Percentiles rank a stretch among this genome's conserved stretches.
Evolutionary conservation across 2,797 vertebrate genomes (phyloP).

Genomic region (Eutrigla gurnardus): DNA sequence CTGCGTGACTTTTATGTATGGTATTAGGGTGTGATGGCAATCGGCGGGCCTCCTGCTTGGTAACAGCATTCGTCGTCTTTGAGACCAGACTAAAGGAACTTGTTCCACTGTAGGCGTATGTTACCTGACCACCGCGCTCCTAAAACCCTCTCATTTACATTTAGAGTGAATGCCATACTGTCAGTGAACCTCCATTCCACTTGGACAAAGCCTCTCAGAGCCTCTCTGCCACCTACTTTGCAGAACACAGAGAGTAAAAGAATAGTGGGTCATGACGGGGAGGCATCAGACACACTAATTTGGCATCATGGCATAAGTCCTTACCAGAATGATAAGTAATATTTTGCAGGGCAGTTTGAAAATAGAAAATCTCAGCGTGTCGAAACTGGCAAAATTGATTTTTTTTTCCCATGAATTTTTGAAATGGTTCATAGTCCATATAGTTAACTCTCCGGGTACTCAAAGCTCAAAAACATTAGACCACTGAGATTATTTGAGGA

Average conservation of each 20-base stretch:
- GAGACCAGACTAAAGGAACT: conserved; percentile 65
- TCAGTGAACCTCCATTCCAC: conserved; percentile 70
- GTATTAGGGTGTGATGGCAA: conserved; percentile 44
- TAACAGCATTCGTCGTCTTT: conserved; percentile 74
- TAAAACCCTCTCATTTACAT: conserved; percentile 87
- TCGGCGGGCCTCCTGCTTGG: conserved; percentile 30
- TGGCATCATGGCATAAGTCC: conserved; percentile 59
- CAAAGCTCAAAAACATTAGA: conserved; percentile 26
- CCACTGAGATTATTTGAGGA: conserved; percentile 25
- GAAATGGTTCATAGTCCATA: conserved; percentile 38
- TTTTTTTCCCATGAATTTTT: conserved; percentile 62
- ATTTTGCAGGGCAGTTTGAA: conserved; percentile 46
- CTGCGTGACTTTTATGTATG: conserved; percentile 32
- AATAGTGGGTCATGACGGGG: conserved; percentile 64
- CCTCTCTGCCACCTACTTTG: conserved; percentile 70
- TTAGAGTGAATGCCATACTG: conserved; percentile 86
- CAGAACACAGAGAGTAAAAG: conserved; percentile 71
- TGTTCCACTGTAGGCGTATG: conserved; percentile 63
- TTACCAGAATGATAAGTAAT: conserved; percentile 61
- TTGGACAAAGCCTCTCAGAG: conserved; percentile 72
- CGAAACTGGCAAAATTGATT: conserved; percentile 47
- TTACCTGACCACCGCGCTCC: conserved; percentile 77
- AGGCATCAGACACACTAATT: conserved; percentile 76
- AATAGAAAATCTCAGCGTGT: conserved; percentile 52
- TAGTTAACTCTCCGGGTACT: conserved; percentile 18